phyloP scores from a whole-genome alignment of 2,113 vertebrate species.

The Hemiprocne comata region DNA sequence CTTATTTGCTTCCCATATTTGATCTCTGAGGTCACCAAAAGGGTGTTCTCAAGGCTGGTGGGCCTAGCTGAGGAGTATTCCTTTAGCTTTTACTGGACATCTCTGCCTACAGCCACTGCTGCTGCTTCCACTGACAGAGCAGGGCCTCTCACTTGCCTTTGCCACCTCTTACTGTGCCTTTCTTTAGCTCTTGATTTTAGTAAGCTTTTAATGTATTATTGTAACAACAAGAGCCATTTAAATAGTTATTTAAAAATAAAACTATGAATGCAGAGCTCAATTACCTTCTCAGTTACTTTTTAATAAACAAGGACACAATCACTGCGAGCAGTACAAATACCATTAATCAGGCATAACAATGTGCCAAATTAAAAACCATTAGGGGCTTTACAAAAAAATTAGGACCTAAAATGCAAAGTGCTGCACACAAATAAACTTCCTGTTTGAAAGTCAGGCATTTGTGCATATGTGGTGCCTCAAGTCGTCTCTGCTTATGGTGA shows the following conservation, averaged over 20 bases:
- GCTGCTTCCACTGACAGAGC: neutral
- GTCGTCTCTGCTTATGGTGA: neutral
- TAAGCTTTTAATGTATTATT: neutral
- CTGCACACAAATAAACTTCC: neutral
- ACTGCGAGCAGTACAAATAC: neutral
- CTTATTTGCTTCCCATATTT: neutral
- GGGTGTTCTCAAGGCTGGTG: neutral
- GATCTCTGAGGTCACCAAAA: neutral
- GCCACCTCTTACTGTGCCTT: neutral
- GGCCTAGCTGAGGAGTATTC: neutral
- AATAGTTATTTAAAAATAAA: neutral
- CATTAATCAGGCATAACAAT: neutral
- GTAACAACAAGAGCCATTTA: neutral
- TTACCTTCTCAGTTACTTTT: neutral
- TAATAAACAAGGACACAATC: neutral
- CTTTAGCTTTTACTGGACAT: neutral
- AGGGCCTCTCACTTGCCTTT: neutral
- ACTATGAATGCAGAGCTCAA: neutral
- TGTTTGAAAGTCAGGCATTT: neutral
- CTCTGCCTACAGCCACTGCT: neutral
- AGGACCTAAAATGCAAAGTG: neutral
- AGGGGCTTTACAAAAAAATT: neutral
- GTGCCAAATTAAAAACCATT: neutral
- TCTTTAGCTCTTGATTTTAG: neutral
- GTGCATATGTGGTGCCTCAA: fast-evolving